Evolutionary conservation across 2,797 vertebrate species (phyloP).

Genomic region (Gadopsis bispinosus): DNA sequence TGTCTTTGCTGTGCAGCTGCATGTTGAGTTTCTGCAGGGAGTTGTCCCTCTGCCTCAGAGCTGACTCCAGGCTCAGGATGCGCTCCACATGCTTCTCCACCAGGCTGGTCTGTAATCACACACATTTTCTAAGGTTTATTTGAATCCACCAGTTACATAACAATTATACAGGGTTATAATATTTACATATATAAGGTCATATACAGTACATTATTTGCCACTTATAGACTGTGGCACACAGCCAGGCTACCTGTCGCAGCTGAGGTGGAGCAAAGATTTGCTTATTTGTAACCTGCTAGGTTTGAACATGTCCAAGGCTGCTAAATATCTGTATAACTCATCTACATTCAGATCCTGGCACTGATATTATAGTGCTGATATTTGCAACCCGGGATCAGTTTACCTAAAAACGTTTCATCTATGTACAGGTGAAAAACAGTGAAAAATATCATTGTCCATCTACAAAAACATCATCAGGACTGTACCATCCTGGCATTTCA

Average conservation of each 20-base stretch:
- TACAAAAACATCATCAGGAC: too few relatives aligned
- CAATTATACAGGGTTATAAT: background rate
- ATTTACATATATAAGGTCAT: background rate
- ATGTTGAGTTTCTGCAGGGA: conserved; percentile 90
- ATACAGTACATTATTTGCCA: background rate
- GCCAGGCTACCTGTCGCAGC: background rate
- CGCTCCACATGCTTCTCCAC: conserved; percentile 95
- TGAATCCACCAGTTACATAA: background rate
- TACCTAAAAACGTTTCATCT: background rate
- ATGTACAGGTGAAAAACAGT: background rate
- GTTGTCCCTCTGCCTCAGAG: conserved; percentile 89
- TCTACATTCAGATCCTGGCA: background rate
- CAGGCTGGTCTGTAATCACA: conserved; percentile 87
- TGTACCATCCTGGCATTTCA: too few relatives aligned
- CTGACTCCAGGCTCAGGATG: conserved; percentile 93
- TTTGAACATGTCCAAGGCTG: background rate
- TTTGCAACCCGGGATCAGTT: background rate
- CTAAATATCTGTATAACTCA: background rate
- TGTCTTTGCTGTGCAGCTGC: conserved; percentile 90
- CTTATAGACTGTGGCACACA: background rate
- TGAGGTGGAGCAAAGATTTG: too few relatives aligned
- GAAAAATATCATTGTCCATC: too few relatives aligned
- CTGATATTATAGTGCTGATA: background rate
- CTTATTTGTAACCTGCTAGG: background rate
- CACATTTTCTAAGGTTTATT: background rate